Evolutionary conservation across 1,140 invertebrate species (phyloP), one percentile per base, ranked within the genome.

Genomic region (Notospermus geniculatus): DNA sequence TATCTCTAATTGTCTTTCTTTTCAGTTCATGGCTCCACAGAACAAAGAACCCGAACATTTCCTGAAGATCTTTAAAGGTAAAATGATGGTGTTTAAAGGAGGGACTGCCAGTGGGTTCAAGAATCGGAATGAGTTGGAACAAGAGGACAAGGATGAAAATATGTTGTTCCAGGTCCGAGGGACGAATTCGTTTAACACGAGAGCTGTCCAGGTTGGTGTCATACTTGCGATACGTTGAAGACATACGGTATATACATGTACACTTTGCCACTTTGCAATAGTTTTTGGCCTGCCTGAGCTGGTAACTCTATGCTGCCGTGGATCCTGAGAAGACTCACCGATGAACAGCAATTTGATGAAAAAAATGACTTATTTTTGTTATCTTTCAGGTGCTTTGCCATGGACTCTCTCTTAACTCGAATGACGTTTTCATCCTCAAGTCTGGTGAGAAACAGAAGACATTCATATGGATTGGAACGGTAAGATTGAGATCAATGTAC

Each of bases 401-500:
- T 13, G 83, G 88, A 1, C 78, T 82, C 1, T 86, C 84, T 0
- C 71, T 91, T 28, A 86, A 88, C 66, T 88, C 88, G 0, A 87
- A 89, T 63, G 89, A 89, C 70, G 88, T 86, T 0, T 91, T 89
- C 67, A 81, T 90, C 15, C 74, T 89, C 22, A 36, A 36, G 15
- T 36, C 32, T 7, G 85, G 88, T 70, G 87, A 85, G 7, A 81
- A 83, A 1, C 73, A 74, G 0, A 76, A 74, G 4, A 83, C 86
- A 4, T 90, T 85, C 72, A 73, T 90, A 5, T 90, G 90, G 89
- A 77, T 84, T 66, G 90, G 90, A 62, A 84, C 86, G 79, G 88
- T 89, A 76, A 77, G 41, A 36, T 36, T 36, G 32, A 36, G 15
- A 15, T 4, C 15, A 4, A 36, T 15, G 5, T 36, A 15, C 32